Conservation (phyloP, 2,797 vertebrate species). For the Dromococcyx pavoninus region DNA sequence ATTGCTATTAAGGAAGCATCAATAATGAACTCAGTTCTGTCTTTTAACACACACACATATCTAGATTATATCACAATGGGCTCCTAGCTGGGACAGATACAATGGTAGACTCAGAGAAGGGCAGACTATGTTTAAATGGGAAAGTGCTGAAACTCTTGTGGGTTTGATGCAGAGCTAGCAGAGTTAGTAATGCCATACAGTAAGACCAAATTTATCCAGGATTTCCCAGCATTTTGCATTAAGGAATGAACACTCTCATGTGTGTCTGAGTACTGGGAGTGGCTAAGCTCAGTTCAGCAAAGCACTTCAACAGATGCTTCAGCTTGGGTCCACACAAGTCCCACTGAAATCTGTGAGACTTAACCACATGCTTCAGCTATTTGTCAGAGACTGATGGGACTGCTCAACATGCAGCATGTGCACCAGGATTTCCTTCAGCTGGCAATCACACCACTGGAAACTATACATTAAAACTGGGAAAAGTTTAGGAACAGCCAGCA, state of each 20-base stretch:
- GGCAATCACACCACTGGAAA: not conserved
- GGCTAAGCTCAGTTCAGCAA: not conserved
- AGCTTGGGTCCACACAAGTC: not conserved
- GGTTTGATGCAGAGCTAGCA: not conserved
- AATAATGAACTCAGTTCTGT: not conserved
- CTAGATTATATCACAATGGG: not conserved
- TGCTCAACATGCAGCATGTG: not conserved
- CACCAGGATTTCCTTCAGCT: accelerated
- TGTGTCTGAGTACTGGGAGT: not conserved
- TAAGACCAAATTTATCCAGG: not conserved
- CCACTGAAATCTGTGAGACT: not conserved
- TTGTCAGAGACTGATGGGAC: not conserved
- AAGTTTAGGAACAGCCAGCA: not conserved
- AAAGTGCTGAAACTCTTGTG: not conserved
- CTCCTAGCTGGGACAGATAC: not conserved
- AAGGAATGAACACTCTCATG: not conserved
- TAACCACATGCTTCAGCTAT: not conserved
- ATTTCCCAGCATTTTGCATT: not conserved
- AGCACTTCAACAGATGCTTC: not conserved
- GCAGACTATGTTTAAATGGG: not conserved
- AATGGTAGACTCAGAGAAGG: not conserved
- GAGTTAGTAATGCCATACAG: not conserved
- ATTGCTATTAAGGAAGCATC: not conserved
- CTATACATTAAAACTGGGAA: not conserved
- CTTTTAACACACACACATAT: not conserved